These are phyloP conservation scores for Symphodus melops DNA, from an alignment of 2,113 vertebrate genomes.

Conservation along the genomic window DNA sequence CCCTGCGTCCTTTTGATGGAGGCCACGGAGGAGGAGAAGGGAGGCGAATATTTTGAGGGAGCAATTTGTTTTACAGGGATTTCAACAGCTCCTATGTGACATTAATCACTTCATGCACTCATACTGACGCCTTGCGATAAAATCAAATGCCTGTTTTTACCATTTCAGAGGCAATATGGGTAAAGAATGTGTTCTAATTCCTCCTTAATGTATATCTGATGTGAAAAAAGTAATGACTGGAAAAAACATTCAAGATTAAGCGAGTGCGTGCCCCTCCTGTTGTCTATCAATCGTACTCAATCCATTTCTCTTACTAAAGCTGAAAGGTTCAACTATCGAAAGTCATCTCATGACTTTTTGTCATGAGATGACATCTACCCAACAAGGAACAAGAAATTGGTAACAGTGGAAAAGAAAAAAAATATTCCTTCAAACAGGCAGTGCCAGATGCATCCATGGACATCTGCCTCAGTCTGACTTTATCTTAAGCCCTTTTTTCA, in stretches of 20 bases:
- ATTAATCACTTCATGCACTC: conserved; percentile 45
- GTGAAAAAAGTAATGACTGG: neutral
- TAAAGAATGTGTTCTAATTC: conserved; percentile 21
- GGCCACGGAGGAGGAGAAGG: conserved; percentile 37
- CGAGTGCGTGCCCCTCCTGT: neutral
- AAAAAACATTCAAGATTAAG: neutral
- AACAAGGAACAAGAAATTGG: neutral
- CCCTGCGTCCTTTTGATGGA: conserved; percentile 40
- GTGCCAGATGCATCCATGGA: neutral
- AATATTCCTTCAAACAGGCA: neutral
- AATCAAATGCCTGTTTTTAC: conserved; percentile 10
- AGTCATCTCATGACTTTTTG: neutral
- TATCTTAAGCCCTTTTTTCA: neutral
- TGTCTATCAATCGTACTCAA: too few relatives aligned
- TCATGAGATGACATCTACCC: too few relatives aligned
- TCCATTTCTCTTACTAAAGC: too few relatives aligned
- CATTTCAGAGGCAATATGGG: conserved; percentile 28
- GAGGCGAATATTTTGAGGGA: conserved; percentile 28
- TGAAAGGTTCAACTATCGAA: too few relatives aligned
- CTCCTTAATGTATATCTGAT: neutral
- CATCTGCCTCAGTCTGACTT: neutral
- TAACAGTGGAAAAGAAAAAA: too few relatives aligned
- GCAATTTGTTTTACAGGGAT: conserved; percentile 46
- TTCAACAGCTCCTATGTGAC: conserved; percentile 33
- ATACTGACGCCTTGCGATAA: conserved; percentile 42